Base-by-base conservation (phyloP, 2,888 invertebrate species). In the Parnassius orleans region DNA sequence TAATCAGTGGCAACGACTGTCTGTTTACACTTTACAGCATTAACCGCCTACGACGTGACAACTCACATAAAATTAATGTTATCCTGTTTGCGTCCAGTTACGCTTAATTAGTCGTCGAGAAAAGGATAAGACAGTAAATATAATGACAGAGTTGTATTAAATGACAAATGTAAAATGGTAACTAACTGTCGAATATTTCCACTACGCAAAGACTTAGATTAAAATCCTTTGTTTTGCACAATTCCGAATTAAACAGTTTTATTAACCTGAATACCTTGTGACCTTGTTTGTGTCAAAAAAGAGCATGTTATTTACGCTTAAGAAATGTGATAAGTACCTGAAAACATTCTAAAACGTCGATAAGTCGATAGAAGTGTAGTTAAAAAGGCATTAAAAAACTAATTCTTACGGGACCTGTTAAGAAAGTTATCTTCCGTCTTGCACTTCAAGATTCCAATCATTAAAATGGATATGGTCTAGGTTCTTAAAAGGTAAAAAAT, bases 21-120 rank as follows among this genome's bases (percentile, higher is more conserved):
- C 76, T 80, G 75, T 83, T 84, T 76, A 79, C 81, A 77, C 68
- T 76, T 74, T 70, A 70, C 73, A 73, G 68, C 64, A 64, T 65
- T 64, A 65, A 58, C 42, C 14, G 57, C 53, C 53, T 62, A 57
- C 57, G 62, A 54, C 54, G 54, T 53, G 50, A 55, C 41, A 54
- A 59, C 57, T 33, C 60, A 59, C 60, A 65, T 59, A 61, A 64
- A 50, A 59, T 64, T 56, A 54, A 50, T 24, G 58, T 63, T 63
- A 63, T 63, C 63, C 58, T 63, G 63, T 63, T 63, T 63, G 53
- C 44, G 57, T 15, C 15, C 50, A 54, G 54, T 54, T 54, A 47
- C 14, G 43, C 43, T 50, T 53, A 59, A 59, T 59, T 48, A 54
- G 42, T 19, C 7, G 43, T 3, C 33, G 33, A 33, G 33, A 33